Base-by-base conservation (phyloP, 2,888 invertebrate species). In the Drosophila eohydei region DNA sequence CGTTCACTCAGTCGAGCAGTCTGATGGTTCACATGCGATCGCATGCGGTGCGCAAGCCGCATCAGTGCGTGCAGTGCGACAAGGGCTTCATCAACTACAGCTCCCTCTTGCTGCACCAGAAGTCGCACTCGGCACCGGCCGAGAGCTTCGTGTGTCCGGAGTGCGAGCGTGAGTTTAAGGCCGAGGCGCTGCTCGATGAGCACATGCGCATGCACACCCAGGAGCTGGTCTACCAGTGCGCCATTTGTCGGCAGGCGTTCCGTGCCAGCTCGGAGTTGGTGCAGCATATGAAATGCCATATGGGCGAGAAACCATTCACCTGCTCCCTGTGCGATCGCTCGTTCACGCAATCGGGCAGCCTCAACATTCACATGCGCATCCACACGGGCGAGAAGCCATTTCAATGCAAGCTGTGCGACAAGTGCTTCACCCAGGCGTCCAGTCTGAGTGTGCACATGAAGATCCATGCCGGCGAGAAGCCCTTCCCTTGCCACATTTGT, bases 211-310 rank as follows among this genome's bases (percentile, higher is more conserved):
- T 92, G 81, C 93, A 93, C 74, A 91, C 92, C 6, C 92, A 91
- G 70, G 89, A 92, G 73, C 80, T 92, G 78, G 89, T 93, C 7
- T 92, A 92, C 76, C 92, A 93, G 80, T 92, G 92, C 62, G 90
- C 92, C 38, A 92, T 93, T 71, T 93, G 93, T 57, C 89, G 91
- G 4, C 82, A 82, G 51, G 91, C 92, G 8, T 93, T 92, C 74
- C 90, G 92, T 30, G 91, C 91, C 74, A 92, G 93, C 28, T 92
- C 92, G n/a, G 92, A 93, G 76, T 74, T 93, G 57, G 93, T 93
- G 43, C 93, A 93, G 72, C 93, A 93, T 72, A 93, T 93, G 92
- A 93, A 93, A 66, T 90, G 90, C 26, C 93, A 93, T 61, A 92
- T 93, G 84, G 93, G 93, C 12, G 93, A 93, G 69, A 93, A 93